Base-by-base conservation (phyloP, 2,888 invertebrate genomes). In the Orthosia incerta region DNA sequence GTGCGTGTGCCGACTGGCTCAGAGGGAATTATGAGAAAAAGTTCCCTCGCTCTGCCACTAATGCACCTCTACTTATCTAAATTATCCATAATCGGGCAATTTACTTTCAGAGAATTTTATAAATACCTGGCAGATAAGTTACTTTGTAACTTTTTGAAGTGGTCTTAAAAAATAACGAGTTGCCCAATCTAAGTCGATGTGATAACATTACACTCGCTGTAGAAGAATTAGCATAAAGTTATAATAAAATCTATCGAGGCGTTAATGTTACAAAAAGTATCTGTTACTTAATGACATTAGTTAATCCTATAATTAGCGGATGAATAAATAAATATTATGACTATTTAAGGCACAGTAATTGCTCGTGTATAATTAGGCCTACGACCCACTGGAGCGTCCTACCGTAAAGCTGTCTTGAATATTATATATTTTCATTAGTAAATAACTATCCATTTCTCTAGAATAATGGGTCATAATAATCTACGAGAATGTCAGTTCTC, bases 1-100 rank as follows among this genome's bases (percentile, higher is more conserved):
- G 86, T 87, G 89, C 94, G 93, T 94, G 94, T 84, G 78, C 79
- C 84, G 86, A 70, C 66, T 86, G 89, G 82, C 82, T 82, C 56
- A 65, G 46, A 76, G 82, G 88, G 91, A 92, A 94, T 95, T 93
- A 92, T 76, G 79, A 78, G 78, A 83, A 87, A 87, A 88, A 85
- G 61, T 71, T 72, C 62, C 62, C 74, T 66, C 60, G 13, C 31
- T 66, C 71, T 50, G 53, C 31, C 69, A 74, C 75, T 75, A 85
- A 74, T 75, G 75, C 73, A 67, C 65, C 69, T 66, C 66, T 69
- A 74, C 86, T 85, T 87, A 85, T 87, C 87, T 80, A 78, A 85
- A 85, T 85, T 85, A 85, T 85, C 50, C 71, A 55, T 82, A 82
- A 85, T 85, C 79, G 68, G 77, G 48, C 65, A 79, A 82, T 85